phyloP scores from a whole-genome alignment of 2,888 invertebrate genomes.

The Archips xylosteana region DNA sequence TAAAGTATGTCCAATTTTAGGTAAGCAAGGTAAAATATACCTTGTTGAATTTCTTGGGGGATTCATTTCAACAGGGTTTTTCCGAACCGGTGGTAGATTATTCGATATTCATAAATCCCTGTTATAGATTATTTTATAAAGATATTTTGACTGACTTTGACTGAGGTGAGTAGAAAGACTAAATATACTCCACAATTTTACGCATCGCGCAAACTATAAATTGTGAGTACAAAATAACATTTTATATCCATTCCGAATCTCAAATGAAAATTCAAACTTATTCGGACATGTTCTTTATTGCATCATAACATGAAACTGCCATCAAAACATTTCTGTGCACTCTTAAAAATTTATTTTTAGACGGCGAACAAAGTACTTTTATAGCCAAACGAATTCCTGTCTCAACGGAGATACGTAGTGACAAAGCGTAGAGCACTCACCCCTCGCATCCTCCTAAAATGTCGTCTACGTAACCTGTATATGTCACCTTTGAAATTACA shows the following conservation, averaged over 20 bases:
- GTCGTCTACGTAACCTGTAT: constrained; percentile 35
- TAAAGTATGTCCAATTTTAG: no score
- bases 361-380: constrained; percentile 32
- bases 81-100: no score
- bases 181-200: background rate
- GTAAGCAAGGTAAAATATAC: no score
- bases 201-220: background rate
- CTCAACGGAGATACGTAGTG: constrained; percentile 10
- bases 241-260: background rate
- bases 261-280: background rate
- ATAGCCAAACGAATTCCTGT: constrained; percentile 36
- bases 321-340: constrained; percentile 2
- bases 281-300: background rate
- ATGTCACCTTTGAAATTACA: constrained; percentile 41
- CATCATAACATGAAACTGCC: background rate
- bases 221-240: background rate
- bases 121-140: no score
- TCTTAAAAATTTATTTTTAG: constrained; percentile 14
- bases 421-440: constrained; percentile 17
- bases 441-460: constrained; percentile 15
- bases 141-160: no score
- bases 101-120: no score
- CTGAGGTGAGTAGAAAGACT: background rate
- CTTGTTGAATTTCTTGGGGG: no score
- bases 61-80: no score